A percentile compares a stretch with the other conserved stretches of the same genome.
Conservation (phyloP, 2,888 invertebrate genomes). For the Spodoptera littoralis region DNA sequence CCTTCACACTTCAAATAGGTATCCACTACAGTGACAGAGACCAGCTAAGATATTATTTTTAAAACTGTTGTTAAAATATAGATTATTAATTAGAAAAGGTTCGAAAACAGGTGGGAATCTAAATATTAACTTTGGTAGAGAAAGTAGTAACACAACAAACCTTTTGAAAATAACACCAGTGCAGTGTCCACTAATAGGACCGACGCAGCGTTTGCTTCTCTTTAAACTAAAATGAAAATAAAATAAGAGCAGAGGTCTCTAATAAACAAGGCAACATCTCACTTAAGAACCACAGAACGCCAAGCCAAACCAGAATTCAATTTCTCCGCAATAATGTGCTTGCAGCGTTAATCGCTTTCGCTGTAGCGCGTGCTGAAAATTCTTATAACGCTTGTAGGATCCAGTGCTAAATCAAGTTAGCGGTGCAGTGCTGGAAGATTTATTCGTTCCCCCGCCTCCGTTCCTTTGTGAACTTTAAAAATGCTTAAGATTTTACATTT, state of each 20-base stretch:
- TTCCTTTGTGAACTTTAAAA: conserved; percentile 57
- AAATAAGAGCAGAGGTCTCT: conserved; percentile 26
- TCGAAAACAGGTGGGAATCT: too few species aligned
- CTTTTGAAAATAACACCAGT: too few species aligned
- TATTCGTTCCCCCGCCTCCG: conserved; percentile 49
- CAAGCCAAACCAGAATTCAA: conserved; percentile 46
- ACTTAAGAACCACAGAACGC: conserved; percentile 30
- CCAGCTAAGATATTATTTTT: conserved; percentile 9
- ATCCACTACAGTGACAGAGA: conserved; percentile 10
- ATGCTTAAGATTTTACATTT: conserved; percentile 56
- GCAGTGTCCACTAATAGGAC: not conserved
- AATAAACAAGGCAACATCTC: conserved; percentile 40
- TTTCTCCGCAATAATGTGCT: conserved; percentile 43
- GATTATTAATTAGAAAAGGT: too few species aligned
- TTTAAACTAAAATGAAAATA: conserved; percentile 9
- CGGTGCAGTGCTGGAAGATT: conserved; percentile 58
- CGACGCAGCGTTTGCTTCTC: conserved; percentile 11
- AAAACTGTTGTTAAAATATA: not conserved
- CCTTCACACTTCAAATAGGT: conserved; percentile 35
- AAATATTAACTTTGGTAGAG: too few species aligned
- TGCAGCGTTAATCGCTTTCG: conserved; percentile 55
- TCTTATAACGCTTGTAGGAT: conserved; percentile 54
- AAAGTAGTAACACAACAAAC: too few species aligned
- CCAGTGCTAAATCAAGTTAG: conserved; percentile 59
- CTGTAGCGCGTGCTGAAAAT: conserved; percentile 52